Evolutionary conservation across 2,797 vertebrate genomes (phyloP).

Genomic region (Propithecus perrieri): DNA sequence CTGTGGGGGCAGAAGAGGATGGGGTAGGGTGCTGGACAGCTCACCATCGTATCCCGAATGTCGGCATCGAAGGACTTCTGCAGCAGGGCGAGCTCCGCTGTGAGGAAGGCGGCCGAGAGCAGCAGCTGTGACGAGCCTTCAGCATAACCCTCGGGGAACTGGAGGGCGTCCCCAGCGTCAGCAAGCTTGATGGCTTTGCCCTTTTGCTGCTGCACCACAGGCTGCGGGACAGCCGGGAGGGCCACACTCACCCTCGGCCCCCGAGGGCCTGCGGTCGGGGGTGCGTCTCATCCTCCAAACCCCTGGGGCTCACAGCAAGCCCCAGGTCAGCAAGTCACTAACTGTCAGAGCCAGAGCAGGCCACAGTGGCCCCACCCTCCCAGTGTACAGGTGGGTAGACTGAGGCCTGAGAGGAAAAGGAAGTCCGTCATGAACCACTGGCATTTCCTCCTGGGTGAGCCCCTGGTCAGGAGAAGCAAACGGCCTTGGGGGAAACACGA

Average conservation of each 20-base stretch:
- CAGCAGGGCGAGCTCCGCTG: slow-evolving; percentile 29
- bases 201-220: slow-evolving; percentile 1
- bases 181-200: slow-evolving; percentile 14
- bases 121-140: slow-evolving; percentile 60
- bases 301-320: neutral
- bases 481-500: neutral
- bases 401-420: neutral
- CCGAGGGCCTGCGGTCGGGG: rapidly evolving
- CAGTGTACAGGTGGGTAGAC: neutral
- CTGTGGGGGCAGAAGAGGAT: neutral
- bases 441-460: neutral
- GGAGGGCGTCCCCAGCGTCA: rapidly evolving
- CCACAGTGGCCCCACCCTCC: neutral
- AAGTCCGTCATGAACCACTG: neutral
- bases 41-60: slow-evolving; percentile 41
- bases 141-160: neutral
- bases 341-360: neutral
- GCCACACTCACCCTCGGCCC: neutral
- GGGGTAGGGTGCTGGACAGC: neutral
- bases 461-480: neutral
- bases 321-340: neutral
- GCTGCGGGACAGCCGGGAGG: slow-evolving; percentile 23
- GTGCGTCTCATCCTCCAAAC: neutral
- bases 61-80: slow-evolving; percentile 39
- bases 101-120: slow-evolving; percentile 59